A percentile compares a stretch with the other conserved stretches of the same genome.
phyloP scores from a whole-genome alignment of 2,888 invertebrate genomes.

The Agonopterix heracliana region DNA sequence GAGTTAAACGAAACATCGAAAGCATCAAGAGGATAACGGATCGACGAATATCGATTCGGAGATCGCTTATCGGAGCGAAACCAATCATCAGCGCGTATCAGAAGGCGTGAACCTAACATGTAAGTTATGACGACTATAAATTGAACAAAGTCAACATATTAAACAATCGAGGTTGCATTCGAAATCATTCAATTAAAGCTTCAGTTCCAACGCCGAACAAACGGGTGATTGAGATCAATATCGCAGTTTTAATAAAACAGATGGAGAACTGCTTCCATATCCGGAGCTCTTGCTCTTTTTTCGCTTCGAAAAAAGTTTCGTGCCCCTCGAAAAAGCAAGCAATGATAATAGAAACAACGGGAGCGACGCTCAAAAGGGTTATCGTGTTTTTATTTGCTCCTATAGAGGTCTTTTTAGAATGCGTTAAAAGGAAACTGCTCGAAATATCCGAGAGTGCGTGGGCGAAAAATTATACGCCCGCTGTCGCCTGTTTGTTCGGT shows the following conservation, averaged over 20 bases:
- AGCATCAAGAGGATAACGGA: conserved; percentile 29
- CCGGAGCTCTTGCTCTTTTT: conserved; percentile 58
- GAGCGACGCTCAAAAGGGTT: conserved; percentile 59
- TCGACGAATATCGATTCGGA: conserved; percentile 38
- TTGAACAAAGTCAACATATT: conserved; percentile 59
- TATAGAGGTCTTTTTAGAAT: conserved; percentile 50
- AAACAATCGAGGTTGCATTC: conserved; percentile 45
- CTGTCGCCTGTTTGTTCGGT: conserved; percentile 1
- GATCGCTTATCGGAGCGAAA: conserved; percentile 27
- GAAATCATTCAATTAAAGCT: conserved; percentile 59
- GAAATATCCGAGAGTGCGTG: conserved; percentile 30
- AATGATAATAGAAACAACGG: conserved; percentile 72
- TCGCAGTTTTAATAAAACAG: conserved; percentile 72
- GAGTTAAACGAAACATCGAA: conserved; percentile 16
- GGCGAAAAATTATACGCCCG: conserved; percentile 39
- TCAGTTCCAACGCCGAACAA: conserved; percentile 26
- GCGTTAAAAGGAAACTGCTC: conserved; percentile 55
- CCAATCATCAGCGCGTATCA: conserved; percentile 45
- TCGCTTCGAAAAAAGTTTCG: conserved; percentile 47
- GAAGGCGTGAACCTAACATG: conserved; percentile 50
- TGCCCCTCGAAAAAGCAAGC: conserved; percentile 57
- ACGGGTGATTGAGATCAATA: conserved; percentile 58
- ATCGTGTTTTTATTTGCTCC: conserved; percentile 63
- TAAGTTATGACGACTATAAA: conserved; percentile 60
- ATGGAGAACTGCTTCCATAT: conserved; percentile 63